Conservation (phyloP, 2,113 vertebrate species). For the Emydocephalus ijimae region DNA sequence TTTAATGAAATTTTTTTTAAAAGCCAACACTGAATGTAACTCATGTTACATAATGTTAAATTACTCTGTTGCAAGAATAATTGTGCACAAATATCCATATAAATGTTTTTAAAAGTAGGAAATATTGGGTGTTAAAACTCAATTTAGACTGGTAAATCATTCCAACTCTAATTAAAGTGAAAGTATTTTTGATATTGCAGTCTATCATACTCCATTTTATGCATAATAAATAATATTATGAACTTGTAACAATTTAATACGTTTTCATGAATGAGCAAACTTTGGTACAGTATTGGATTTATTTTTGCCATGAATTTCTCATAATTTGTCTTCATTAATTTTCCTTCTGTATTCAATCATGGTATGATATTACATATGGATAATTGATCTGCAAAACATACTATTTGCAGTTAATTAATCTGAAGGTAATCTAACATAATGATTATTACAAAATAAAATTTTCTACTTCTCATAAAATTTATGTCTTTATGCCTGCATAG, state of each 20-base stretch:
- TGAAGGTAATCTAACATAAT: background rate
- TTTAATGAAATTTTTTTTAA: background rate
- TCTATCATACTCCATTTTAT: background rate
- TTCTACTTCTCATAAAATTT: background rate
- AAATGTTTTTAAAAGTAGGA: background rate
- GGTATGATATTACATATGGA: background rate
- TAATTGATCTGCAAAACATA: background rate
- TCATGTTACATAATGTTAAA: background rate
- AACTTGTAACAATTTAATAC: constrained; percentile 8
- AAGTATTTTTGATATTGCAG: background rate
- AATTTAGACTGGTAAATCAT: constrained; percentile 10
- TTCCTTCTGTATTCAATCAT: background rate
- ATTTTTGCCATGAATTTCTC: background rate
- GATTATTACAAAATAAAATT: background rate
- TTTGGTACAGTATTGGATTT: background rate
- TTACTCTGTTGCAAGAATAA: constrained; percentile 9
- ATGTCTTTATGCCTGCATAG: background rate
- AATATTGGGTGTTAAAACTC: constrained; percentile 1
- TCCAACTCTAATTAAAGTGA: constrained; percentile 21
- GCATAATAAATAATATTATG: background rate
- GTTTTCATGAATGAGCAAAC: background rate
- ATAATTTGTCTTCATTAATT: constrained; percentile 19
- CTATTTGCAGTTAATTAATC: background rate
- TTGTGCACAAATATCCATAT: background rate
- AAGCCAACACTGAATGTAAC: background rate